Percentiles rank a stretch among this genome's conserved stretches.
phyloP scores from a whole-genome alignment of 2,888 invertebrate species.

The Polia nebulosa region DNA sequence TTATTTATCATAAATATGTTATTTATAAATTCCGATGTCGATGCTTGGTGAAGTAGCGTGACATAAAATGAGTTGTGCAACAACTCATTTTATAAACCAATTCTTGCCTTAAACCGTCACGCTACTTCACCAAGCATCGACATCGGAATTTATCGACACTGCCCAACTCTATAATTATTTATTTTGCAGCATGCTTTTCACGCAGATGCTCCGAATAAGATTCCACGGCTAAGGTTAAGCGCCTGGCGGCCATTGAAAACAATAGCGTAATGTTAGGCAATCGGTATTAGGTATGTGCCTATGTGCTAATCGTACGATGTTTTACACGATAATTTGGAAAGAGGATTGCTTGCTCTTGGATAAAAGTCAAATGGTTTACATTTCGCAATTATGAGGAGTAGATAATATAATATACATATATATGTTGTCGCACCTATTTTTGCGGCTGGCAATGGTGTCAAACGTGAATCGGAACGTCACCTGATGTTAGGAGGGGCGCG shows the following conservation, averaged over 20 bases:
- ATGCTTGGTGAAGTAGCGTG: no score
- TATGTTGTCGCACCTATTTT: no score
- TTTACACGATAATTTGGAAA: conserved; percentile 20
- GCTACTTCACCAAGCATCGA: conserved; percentile 26
- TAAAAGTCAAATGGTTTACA: conserved; percentile 20
- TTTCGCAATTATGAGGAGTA: background rate
- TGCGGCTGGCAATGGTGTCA: no score
- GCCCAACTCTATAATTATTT: conserved; percentile 49
- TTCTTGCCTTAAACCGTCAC: background rate
- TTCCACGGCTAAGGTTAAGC: conserved; percentile 66
- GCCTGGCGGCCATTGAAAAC: conserved; percentile 41
- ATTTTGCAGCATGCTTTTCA: conserved; percentile 59
- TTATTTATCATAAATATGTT: no score
- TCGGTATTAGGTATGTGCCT: background rate
- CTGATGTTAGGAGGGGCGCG: no score
- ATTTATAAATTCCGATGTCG: no score
- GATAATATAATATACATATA: no score
- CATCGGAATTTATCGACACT: conserved; percentile 6
- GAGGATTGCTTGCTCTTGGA: conserved; percentile 6
- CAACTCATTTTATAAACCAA: background rate
- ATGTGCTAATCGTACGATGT: conserved; percentile 30
- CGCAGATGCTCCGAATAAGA: conserved; percentile 61
- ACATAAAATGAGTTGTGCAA: background rate
- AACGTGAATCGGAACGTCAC: no score
- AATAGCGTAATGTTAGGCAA: conserved; percentile 39